These are phyloP conservation scores for Mungos mungo DNA, from an alignment of 2,113 vertebrate species.

Conservation along the genomic window DNA sequence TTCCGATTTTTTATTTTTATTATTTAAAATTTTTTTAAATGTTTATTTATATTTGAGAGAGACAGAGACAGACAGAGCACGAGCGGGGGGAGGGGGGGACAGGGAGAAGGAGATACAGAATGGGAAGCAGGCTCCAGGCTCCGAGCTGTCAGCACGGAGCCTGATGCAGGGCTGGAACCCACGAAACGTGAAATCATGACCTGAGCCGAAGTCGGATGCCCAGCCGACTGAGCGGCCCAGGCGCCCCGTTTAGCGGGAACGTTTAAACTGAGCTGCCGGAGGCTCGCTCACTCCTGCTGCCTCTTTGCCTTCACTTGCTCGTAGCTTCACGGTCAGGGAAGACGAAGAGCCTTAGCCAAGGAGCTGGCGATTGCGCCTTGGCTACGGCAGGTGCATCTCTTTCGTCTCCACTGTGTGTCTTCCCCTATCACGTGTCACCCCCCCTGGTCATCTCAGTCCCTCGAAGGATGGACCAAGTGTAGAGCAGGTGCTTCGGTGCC, in stretches of 20 bases:
- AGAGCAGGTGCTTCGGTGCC: neutral
- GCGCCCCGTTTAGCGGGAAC: neutral
- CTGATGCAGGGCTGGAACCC: too few relatives aligned
- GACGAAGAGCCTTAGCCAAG: neutral
- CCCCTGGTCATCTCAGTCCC: neutral
- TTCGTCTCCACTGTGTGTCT: neutral
- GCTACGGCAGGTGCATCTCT: neutral
- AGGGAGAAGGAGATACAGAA: too few relatives aligned
- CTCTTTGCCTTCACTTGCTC: neutral
- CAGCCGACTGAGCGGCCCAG: too few relatives aligned
- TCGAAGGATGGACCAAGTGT: neutral
- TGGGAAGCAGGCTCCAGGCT: too few relatives aligned
- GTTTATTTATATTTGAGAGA: too few relatives aligned
- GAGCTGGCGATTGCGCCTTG: neutral
- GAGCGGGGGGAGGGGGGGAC: accelerated
- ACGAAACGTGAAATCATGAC: too few relatives aligned
- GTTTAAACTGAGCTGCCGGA: neutral
- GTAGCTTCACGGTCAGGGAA: neutral
- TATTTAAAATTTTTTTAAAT: too few relatives aligned
- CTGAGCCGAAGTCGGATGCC: too few relatives aligned
- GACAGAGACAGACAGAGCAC: too few relatives aligned
- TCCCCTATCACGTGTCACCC: neutral
- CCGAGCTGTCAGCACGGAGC: too few relatives aligned
- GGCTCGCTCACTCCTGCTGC: too few relatives aligned
- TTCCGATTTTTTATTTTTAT: neutral